phyloP scores from a whole-genome alignment of 2,888 invertebrate species.

The Buathra laborator region DNA sequence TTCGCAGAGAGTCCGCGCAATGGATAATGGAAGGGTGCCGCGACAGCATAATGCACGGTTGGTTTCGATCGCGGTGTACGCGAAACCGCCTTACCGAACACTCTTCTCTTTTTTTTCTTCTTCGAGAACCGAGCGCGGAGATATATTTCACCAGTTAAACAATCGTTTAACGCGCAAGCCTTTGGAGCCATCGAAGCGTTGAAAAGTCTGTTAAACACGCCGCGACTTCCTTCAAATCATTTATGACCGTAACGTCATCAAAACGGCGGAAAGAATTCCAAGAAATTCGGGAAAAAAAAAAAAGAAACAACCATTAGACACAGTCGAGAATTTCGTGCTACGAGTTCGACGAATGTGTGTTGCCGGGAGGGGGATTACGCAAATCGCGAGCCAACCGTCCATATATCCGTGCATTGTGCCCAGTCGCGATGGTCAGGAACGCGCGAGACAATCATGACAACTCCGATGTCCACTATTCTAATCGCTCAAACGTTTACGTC shows the following conservation, averaged over 20 bases:
- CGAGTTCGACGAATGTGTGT: conserved; percentile 36
- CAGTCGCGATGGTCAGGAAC: not conserved
- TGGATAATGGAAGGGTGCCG: conserved; percentile 41
- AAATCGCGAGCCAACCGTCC: conserved; percentile 78
- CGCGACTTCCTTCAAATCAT: not conserved
- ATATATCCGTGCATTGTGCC: conserved; percentile 79
- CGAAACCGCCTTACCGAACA: conserved; percentile 13
- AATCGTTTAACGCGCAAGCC: not conserved
- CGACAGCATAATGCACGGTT: conserved; percentile 29
- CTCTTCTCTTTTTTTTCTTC: not conserved
- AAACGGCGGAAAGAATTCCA: not conserved
- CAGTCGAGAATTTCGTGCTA: not conserved
- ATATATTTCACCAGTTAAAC: conserved; percentile 5
- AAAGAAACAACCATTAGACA: not conserved
- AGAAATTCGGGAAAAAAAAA: conserved; percentile 22
- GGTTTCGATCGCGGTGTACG: not conserved
- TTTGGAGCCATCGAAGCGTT: not conserved
- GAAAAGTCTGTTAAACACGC: not conserved
- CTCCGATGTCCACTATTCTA: not conserved
- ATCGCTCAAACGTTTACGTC: conserved; percentile 4
- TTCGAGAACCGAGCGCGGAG: not conserved
- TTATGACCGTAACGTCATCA: not conserved
- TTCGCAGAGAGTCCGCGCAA: not conserved
- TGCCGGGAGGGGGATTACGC: conserved; percentile 70
- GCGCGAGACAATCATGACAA: not conserved